Evolutionary conservation across 2,888 invertebrate genomes (phyloP), one percentile per base, ranked within the genome.

Genomic region (Synanthedon formicaeformis): DNA sequence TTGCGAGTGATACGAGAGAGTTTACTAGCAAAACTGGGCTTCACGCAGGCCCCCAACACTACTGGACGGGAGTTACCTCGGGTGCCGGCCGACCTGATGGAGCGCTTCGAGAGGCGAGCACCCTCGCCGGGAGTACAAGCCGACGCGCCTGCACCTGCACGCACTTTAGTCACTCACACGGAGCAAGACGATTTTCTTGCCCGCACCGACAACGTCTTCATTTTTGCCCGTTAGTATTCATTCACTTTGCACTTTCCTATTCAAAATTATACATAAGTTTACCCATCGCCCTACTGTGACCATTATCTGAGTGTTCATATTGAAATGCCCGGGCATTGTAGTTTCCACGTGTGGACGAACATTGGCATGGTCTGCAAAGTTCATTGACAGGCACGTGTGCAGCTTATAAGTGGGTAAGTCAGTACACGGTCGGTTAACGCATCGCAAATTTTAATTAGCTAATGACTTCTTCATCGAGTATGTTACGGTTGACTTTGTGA

Each of bases 121-220:
- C 88, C 89, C 70, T 78, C 89, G 61, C 81, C 85, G 60, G 90
- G 89, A 61, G 88, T 89, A 64, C 91, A 91, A 67, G 90, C 90
- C 56, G 92, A 92, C 69, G 90, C 80, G 62, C 82, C 82, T 55
- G 88, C 75, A 79, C 83, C 80, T 63, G 81, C 74, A 73, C 88
- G 74, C 73, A 81, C 75, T 75, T 81, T 77, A 73, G 88, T 78
- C 81, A 87, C 77, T 76, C 90, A 75, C 82, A 89, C 73, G 81
- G 92, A 75, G 88, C 90, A 74, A 59, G 92, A 92, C 68, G 91
- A 92, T 74, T 91, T 89, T 81, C 90, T 91, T 67, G 90, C 91
- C 62, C 89, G 90, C 67, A 91, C 92, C 57, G 90, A 92, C 73
- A 90, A 90, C 69, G 89, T 92, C 66, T 81, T 92, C 75, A 90